Evolutionary conservation across 2,888 invertebrate species (phyloP).

Genomic region (Amphimallon solstitiale): DNA sequence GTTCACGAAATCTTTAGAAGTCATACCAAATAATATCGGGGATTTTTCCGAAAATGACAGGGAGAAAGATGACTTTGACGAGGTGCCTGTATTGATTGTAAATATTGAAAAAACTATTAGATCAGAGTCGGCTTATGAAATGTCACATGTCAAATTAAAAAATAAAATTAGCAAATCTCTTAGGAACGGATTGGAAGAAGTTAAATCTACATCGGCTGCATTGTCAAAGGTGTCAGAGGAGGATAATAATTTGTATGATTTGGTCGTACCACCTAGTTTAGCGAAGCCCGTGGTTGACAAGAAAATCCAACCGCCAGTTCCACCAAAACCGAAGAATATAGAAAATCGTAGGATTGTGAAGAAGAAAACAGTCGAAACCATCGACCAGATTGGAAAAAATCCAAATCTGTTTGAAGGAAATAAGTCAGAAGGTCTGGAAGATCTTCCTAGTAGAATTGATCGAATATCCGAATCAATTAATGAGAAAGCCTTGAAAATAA

Average conservation of each 20-base stretch:
- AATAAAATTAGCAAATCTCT: background rate
- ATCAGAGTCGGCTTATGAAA: conserved; percentile 58
- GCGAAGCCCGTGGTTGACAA: conserved; percentile 43
- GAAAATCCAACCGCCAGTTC: conserved; percentile 42
- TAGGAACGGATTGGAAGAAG: background rate
- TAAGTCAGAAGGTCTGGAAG: background rate
- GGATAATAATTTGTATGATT: conserved; percentile 50
- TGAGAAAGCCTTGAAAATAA: conserved; percentile 44
- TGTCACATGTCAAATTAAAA: conserved; percentile 14
- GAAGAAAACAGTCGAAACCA: background rate
- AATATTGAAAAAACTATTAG: conserved; percentile 54
- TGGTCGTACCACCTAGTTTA: conserved; percentile 43
- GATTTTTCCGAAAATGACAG: background rate
- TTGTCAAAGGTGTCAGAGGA: conserved; percentile 21
- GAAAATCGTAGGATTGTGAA: conserved; percentile 8
- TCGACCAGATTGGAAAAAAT: background rate
- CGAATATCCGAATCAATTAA: too few species aligned
- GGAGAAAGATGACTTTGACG: conserved; percentile 36
- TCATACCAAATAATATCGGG: conserved; percentile 53
- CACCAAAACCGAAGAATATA: conserved; percentile 28
- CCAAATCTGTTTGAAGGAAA: too few species aligned
- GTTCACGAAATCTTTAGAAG: conserved; percentile 62
- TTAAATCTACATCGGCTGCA: background rate
- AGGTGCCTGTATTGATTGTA: conserved; percentile 51
- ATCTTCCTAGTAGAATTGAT: background rate